Evolutionary conservation across 2,888 invertebrate genomes (phyloP).

Genomic region (Sthenelais limicola): DNA sequence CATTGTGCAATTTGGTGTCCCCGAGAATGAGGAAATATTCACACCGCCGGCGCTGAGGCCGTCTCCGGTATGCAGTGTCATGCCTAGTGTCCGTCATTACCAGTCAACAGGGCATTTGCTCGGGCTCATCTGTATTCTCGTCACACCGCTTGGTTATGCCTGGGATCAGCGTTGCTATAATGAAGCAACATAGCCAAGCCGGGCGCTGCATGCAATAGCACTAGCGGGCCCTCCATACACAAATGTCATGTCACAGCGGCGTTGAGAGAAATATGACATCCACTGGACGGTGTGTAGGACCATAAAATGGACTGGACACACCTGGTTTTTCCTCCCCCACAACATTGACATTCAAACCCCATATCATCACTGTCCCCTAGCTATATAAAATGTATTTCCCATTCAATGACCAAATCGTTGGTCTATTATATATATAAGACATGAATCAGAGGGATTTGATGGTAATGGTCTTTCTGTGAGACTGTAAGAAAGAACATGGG

Average conservation of each 20-base stretch:
- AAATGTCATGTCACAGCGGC: slow-evolving; percentile 33
- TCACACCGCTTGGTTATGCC: slow-evolving; percentile 26
- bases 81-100: slow-evolving; percentile 29
- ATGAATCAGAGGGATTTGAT: too few species aligned
- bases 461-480: too few species aligned
- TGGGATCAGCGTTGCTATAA: slow-evolving; percentile 31
- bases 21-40: background rate
- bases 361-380: too few species aligned
- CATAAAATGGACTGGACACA: too few species aligned
- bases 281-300: too few species aligned
- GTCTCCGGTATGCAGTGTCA: slow-evolving; percentile 22
- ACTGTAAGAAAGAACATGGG: too few species aligned
- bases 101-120: slow-evolving; percentile 14
- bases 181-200: slow-evolving; percentile 30
- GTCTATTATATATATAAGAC: too few species aligned
- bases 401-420: too few species aligned
- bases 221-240: background rate
- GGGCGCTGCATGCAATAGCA: slow-evolving; percentile 16
- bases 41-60: background rate
- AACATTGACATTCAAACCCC: too few species aligned
- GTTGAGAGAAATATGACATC: too few species aligned
- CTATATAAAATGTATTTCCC: too few species aligned
- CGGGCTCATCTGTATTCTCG: slow-evolving; percentile 18
- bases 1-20: slow-evolving; percentile 26
- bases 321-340: too few species aligned